Percentiles rank a stretch among this genome's conserved stretches.
Conservation (phyloP, 2,888 invertebrate genomes). For the Drosophila neoperkinsi region DNA sequence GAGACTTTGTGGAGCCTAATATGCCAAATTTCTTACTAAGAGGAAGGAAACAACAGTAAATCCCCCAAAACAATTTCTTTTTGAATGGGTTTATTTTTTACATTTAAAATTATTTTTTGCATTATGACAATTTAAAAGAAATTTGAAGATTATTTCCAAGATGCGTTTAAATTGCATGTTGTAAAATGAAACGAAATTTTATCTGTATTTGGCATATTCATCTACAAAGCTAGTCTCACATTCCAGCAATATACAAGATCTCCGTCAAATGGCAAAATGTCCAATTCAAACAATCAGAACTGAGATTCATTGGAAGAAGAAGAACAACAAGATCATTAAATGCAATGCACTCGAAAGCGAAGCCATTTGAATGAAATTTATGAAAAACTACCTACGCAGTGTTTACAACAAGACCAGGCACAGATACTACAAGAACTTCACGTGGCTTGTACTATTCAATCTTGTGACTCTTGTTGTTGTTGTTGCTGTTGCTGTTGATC, state of each 20-base stretch:
- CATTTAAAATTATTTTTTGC: neutral
- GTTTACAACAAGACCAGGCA: conserved; percentile 48
- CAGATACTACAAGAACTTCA: conserved; percentile 45
- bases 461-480: conserved; percentile 13
- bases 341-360: conserved; percentile 16
- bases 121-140: neutral
- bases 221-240: neutral
- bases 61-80: neutral
- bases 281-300: neutral
- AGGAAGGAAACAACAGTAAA: neutral
- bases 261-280: neutral
- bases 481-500: conserved; percentile 22
- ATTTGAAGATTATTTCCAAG: neutral
- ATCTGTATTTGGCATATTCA: neutral
- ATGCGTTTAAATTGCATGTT: neutral
- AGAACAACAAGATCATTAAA: neutral
- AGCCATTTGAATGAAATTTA: conserved; percentile 66
- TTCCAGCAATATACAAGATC: neutral
- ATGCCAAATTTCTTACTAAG: conserved; percentile 5
- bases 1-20: conserved; percentile 3
- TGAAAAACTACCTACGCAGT: conserved; percentile 75
- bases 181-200: neutral
- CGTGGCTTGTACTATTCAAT: conserved; percentile 44
- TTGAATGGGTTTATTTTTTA: neutral
- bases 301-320: neutral